phyloP scores from a whole-genome alignment of 2,888 invertebrate genomes.

The Odontothrips loti region DNA sequence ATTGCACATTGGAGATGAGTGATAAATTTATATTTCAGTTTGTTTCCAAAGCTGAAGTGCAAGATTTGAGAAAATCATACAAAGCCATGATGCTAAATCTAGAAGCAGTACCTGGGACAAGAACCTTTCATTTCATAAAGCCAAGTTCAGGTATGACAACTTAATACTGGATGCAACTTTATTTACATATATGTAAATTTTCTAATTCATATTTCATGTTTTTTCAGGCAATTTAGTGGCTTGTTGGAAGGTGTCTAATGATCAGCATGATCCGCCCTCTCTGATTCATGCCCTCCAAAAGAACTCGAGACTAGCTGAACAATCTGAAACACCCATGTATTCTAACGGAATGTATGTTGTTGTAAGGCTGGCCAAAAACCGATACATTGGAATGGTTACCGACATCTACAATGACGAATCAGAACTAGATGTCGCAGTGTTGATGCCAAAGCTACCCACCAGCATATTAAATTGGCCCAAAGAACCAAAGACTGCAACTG shows the following conservation, averaged over 20 bases:
- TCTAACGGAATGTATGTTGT: background rate
- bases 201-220: background rate
- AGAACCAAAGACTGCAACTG: background rate
- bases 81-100: background rate
- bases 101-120: conserved; percentile 18
- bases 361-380: conserved; percentile 8
- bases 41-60: conserved; percentile 12
- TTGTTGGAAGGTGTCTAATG: background rate
- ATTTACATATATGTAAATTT: background rate
- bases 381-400: background rate
- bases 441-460: conserved; percentile 1
- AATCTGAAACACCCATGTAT: background rate
- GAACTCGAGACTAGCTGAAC: background rate
- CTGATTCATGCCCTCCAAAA: background rate
- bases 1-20: background rate
- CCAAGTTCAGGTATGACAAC: background rate
- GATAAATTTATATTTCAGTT: conserved; percentile 15
- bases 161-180: background rate
- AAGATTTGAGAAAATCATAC: conserved; percentile 8
- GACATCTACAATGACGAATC: background rate
- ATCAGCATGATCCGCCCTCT: background rate
- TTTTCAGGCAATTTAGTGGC: background rate
- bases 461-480: background rate
- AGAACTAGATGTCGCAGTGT: background rate
- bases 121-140: conserved; percentile 11